Evolutionary conservation across 2,113 vertebrate species (phyloP), one percentile per base, ranked within the genome.

Genomic region (Sclerurus mexicanus): DNA sequence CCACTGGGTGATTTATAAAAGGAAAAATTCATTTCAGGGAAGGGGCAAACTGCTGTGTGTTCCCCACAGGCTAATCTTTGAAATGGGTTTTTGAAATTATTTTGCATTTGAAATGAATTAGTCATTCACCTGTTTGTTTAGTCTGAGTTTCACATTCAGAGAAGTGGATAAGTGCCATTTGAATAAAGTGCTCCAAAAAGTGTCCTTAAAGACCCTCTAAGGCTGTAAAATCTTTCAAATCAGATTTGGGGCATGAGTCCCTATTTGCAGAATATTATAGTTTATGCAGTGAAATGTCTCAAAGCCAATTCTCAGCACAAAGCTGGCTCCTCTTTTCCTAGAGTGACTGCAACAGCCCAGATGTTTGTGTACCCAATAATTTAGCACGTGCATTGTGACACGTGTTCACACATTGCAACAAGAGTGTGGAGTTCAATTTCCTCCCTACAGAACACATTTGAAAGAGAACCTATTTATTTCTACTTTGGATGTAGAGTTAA

Each of bases 51-150:
- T 92, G 75, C 95, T 91, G 71, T 49, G 67, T 37, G 56, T 50
- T 93, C 33, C 76, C 93, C 46, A 74, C 67, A 67, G 71, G 58
- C 50, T 94, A 96, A 96, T 92, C 80, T 68, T 89, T 94, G 47
- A 97, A 95, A 96, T 55, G 12, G 46, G 35, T 16, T 91, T 97
- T 88, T 93, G 37, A 89, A 87, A 87, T 63, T 93, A 20, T 92
- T 95, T 89, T 84, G 71, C 62, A 66, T 95, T 84, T 90, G 37
- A 90, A 96, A 94, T 87, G 46, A 89, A 46, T 78, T 68, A 90
- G 59, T 40, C 66, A 60, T 84, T 88, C 52, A 85, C 44, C 69
- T 89, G 53, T 80, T 93, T 93, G 55, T 85, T 89, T 97, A 87
- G 90, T 33, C 46, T 55, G 46, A 90, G n/a, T 60, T 92, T 85